phyloP scores from a whole-genome alignment of 2,113 vertebrate genomes.

The Eurypyga helias region DNA sequence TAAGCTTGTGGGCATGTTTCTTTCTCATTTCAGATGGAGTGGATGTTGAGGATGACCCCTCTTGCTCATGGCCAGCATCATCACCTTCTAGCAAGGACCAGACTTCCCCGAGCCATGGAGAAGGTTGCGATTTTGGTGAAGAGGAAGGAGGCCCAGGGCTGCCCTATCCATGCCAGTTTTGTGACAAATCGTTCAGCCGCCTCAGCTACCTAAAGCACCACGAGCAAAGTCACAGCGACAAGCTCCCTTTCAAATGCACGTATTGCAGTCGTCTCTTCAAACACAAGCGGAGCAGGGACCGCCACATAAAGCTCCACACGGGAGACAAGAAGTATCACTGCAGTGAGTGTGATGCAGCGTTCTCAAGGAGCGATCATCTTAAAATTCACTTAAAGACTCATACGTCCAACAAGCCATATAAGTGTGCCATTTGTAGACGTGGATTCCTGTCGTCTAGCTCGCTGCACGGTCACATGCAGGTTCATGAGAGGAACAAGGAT shows the following conservation, averaged over 20 bases:
- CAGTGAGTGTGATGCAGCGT: constrained; percentile 94
- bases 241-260: constrained; percentile 96
- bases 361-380: constrained; percentile 96
- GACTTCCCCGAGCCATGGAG: constrained; percentile 92
- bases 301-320: constrained; percentile 96
- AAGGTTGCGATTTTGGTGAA: constrained; percentile 95
- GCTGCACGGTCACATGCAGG: constrained; percentile 98
- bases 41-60: constrained; percentile 96
- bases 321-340: constrained; percentile 99
- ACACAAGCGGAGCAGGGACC: constrained; percentile 96
- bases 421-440: constrained; percentile 96
- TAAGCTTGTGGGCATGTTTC: neutral
- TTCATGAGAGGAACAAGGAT: constrained; percentile 93
- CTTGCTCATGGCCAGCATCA: constrained; percentile 96
- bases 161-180: constrained; percentile 97
- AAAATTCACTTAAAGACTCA: constrained; percentile 99
- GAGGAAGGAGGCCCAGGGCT: constrained; percentile 93
- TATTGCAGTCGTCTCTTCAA: constrained; percentile 98
- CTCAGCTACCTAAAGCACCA: constrained; percentile 98
- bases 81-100: constrained; percentile 98
- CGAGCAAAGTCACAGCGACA: constrained; percentile 97
- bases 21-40: constrained; percentile 85
- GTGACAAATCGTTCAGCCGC: constrained; percentile 97
- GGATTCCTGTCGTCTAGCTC: constrained; percentile 96
- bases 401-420: constrained; percentile 98